phyloP scores from a whole-genome alignment of 2,888 invertebrate species.

The Clostera curtula region DNA sequence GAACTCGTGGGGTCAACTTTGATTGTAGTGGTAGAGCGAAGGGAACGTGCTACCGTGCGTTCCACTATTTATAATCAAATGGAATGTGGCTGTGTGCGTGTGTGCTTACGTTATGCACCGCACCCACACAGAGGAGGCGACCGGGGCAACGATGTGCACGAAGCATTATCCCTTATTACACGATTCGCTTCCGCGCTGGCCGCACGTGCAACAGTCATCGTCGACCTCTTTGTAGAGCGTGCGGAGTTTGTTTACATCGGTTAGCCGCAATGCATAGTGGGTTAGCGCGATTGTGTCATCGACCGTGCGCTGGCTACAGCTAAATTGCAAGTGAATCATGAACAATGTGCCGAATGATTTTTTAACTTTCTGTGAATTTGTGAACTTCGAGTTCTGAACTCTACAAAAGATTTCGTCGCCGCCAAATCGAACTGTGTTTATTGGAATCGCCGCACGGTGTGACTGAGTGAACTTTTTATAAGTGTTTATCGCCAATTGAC shows the following conservation, averaged over 20 bases:
- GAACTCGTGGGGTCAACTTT: conserved; percentile 47
- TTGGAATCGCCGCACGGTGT: conserved; percentile 35
- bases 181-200: conserved; percentile 62
- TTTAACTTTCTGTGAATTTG: conserved; percentile 60
- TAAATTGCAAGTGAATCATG: conserved; percentile 59
- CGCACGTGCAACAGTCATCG: conserved; percentile 66
- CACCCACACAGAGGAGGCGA: conserved; percentile 47
- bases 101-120: conserved; percentile 65
- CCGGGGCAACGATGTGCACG: conserved; percentile 72
- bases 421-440: conserved; percentile 44
- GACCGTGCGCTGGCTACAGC: conserved; percentile 56
- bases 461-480: conserved; percentile 46
- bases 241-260: conserved; percentile 68
- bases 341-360: conserved; percentile 50
- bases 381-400: conserved; percentile 44
- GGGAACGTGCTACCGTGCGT: conserved; percentile 74
- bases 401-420: conserved; percentile 39
- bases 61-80: conserved; percentile 74
- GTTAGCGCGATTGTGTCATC: conserved; percentile 67
- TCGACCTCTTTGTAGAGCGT: conserved; percentile 61
- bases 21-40: conserved; percentile 66
- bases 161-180: conserved; percentile 72
- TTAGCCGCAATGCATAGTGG: conserved; percentile 56
- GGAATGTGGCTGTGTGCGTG: conserved; percentile 52
- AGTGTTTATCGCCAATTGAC: conserved; percentile 19